Evolutionary conservation across 2,888 invertebrate species (phyloP).

Genomic region (Rhogogaster chlorosoma): DNA sequence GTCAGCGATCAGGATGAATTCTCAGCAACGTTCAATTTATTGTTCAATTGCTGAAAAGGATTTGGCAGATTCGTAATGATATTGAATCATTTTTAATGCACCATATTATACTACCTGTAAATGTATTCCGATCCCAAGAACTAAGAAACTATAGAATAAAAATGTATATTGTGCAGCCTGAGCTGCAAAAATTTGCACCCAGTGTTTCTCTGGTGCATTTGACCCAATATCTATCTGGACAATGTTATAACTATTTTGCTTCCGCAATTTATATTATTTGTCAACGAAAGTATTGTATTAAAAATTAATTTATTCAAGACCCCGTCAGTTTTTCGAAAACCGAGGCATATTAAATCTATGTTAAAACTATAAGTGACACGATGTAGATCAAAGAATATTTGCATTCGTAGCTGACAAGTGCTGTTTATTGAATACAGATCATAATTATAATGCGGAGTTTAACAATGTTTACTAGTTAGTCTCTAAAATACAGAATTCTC

Average conservation of each 20-base stretch:
- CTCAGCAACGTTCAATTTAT: not conserved
- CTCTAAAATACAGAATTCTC: slow-evolving; percentile 35
- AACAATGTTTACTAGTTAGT: slow-evolving; percentile 37
- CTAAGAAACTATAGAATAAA: no score
- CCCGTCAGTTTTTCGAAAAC: not conserved
- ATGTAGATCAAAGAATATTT: not conserved
- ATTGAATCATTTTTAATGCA: not conserved
- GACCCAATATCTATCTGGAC: no score
- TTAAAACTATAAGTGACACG: not conserved
- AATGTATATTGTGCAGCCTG: no score
- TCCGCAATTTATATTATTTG: no score
- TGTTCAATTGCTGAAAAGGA: not conserved
- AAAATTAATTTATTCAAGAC: not conserved
- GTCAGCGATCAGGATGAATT: not conserved
- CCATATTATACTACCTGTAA: no score
- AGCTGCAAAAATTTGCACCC: no score
- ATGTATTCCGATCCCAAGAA: no score
- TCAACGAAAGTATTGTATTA: not conserved
- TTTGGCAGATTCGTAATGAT: not conserved
- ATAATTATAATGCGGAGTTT: slow-evolving; percentile 33
- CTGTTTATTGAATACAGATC: slow-evolving; percentile 31
- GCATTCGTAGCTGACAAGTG: slow-evolving; percentile 31
- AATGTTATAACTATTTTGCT: no score
- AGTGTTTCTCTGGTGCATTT: no score
- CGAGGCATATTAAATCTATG: not conserved